phyloP scores from a whole-genome alignment of 2,888 invertebrate species.

The Dynastes grantii region DNA sequence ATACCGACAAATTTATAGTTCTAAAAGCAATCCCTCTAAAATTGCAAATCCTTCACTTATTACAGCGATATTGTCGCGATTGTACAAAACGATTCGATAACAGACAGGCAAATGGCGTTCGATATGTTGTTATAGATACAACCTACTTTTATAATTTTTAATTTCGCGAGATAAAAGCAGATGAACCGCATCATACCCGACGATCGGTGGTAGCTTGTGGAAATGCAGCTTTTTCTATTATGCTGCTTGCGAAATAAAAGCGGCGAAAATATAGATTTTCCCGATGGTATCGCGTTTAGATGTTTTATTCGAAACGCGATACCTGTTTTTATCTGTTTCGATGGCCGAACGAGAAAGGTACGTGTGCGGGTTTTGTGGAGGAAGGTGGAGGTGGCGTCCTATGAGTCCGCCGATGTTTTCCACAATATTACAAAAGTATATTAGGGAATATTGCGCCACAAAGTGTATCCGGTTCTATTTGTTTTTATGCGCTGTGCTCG shows the following conservation, averaged over 20 bases:
- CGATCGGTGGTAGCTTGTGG: slow-evolving; percentile 1
- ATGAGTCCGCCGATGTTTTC: not conserved
- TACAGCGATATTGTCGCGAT: too few species aligned
- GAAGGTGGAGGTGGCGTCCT: not conserved
- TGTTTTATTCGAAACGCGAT: slow-evolving; percentile 12
- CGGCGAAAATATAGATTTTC: slow-evolving; percentile 22
- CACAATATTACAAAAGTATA: slow-evolving; percentile 18
- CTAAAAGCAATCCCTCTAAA: too few species aligned
- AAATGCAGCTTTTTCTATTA: slow-evolving; percentile 15
- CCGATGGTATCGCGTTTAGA: slow-evolving; percentile 17
- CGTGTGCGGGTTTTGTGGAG: too few species aligned
- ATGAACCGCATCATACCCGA: not conserved
- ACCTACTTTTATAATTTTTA: slow-evolving; percentile 38
- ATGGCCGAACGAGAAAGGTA: not conserved
- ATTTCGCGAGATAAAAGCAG: slow-evolving; percentile 15
- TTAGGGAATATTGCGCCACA: not conserved
- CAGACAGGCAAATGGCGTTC: not conserved
- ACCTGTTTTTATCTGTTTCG: slow-evolving; percentile 24
- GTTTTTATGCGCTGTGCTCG: slow-evolving; percentile 5
- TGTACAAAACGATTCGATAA: too few species aligned
- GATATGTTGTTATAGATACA: slow-evolving; percentile 13
- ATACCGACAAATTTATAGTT: too few species aligned
- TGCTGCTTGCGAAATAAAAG: not conserved
- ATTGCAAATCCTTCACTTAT: too few species aligned
- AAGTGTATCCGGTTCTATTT: slow-evolving; percentile 9